These are phyloP conservation scores for Eudyptes chrysolophus DNA, from an alignment of 2,113 vertebrate genomes.

Conservation along the genomic window DNA sequence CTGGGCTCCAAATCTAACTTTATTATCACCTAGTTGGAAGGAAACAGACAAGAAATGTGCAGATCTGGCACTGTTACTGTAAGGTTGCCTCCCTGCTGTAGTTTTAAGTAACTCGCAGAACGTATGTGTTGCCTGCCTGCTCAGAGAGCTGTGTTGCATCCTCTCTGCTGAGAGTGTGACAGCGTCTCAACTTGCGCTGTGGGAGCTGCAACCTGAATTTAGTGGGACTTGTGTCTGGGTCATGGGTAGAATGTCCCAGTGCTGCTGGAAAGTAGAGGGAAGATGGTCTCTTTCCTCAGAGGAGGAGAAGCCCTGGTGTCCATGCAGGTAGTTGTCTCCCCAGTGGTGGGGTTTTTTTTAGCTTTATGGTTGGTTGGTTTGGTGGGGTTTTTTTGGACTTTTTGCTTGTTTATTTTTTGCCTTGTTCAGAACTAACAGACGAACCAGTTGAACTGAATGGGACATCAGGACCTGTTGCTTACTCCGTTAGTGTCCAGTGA, in stretches of 20 bases:
- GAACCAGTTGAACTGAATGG: background rate
- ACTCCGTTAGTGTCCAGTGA: background rate
- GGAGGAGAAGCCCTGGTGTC: background rate
- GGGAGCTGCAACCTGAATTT: background rate
- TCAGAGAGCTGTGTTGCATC: background rate
- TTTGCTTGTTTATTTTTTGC: background rate
- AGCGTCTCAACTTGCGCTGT: background rate
- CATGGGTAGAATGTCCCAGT: background rate
- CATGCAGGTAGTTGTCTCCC: background rate
- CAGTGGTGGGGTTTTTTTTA: background rate
- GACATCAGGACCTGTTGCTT: background rate
- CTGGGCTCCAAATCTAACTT: background rate
- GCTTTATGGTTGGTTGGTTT: background rate
- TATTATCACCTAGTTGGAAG: background rate
- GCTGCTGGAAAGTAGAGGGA: background rate
- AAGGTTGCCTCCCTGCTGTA: background rate
- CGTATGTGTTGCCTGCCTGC: background rate
- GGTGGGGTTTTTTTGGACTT: rapidly evolving
- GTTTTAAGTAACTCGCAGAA: background rate
- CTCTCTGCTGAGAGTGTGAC: background rate
- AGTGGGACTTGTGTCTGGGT: background rate
- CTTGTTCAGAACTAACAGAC: background rate
- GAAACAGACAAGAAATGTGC: background rate
- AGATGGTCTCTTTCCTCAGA: background rate
- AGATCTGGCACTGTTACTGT: background rate